Base-by-base conservation (phyloP, 2,888 invertebrate genomes). In the Platycheirus rosarum region DNA sequence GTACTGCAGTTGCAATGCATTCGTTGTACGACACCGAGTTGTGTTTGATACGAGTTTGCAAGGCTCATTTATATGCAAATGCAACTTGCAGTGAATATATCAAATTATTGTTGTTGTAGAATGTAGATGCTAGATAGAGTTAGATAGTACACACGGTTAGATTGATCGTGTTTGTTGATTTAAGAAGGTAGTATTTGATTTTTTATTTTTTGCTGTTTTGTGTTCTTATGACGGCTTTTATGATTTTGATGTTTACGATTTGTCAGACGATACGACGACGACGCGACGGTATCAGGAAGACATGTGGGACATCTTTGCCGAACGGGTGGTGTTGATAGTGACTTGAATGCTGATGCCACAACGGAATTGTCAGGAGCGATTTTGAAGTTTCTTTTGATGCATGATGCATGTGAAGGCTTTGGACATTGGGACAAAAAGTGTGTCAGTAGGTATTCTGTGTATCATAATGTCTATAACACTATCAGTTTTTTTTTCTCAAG, bases 191-290 rank as follows among this genome's bases (percentile, higher is more conserved):
- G 60, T 48, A 29, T 49, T 53, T 76, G 70, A 23, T 23, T 63
- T 71, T 57, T 49, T 29, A 29, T 70, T 44, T 46, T 23, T 11
- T 7, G 26, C 16, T 60, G 9, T 42, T 60, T 46, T 42, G 16
- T 0, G 29, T 60, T 55, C 11, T 48, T 49, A 37, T 63, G 68
- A 74, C 68, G 74, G 69, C 46, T 69, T 65, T 65, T n/a, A n/a
- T n/a, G n/a, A n/a, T n/a, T n/a, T 70, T 46, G 26, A 55, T 82
- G 77, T 77, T 77, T 77, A 73, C 71, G 66, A 82, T 77, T 82
- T 82, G 68, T 82, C 71, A 82, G 77, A 82, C 82, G 60, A 62
- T 53, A 65, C 48, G 80, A 70, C 80, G 76, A 60, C 60, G 60
- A 23, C 20, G 23, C 40, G 53, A 20, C 37, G 57, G 9, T 53